These are phyloP conservation scores for Hyles lineata DNA, from an alignment of 2,888 invertebrate genomes.

Conservation along the genomic window DNA sequence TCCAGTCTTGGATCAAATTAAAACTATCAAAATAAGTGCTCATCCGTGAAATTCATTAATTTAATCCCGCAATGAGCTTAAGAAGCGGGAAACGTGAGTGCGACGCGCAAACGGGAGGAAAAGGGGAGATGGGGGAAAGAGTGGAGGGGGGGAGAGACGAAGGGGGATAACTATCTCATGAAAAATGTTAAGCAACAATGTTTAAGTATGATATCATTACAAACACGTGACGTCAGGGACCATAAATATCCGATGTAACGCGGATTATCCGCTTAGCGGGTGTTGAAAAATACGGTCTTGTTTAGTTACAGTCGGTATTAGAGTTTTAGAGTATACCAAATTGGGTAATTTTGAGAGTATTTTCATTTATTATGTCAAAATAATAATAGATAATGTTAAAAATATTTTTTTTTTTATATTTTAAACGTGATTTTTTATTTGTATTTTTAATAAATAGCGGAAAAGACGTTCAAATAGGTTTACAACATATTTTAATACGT, in stretches of 20 bases:
- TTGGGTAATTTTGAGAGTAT: too few relatives aligned
- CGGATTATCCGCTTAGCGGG: slow-evolving; percentile 26
- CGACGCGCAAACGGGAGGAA: neutral
- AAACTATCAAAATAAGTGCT: too few relatives aligned
- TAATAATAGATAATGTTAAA: too few relatives aligned
- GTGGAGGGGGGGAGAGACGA: neutral
- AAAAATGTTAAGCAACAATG: slow-evolving; percentile 20
- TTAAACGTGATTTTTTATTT: too few relatives aligned
- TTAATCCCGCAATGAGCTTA: slow-evolving; percentile 8
- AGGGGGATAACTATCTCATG: neutral
- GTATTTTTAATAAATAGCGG: too few relatives aligned
- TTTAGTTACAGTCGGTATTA: neutral
- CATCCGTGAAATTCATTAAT: neutral
- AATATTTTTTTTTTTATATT: too few relatives aligned
- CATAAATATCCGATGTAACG: slow-evolving; percentile 39
- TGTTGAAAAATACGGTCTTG: neutral
- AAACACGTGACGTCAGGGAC: slow-evolving; percentile 36
- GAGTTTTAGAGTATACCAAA: too few relatives aligned
- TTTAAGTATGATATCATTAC: slow-evolving; percentile 35
- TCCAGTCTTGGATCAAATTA: too few relatives aligned
- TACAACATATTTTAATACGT: too few relatives aligned
- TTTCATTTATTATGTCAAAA: too few relatives aligned
- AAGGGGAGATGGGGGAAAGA: neutral
- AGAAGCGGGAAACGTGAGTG: neutral
- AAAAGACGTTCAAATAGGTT: too few relatives aligned